Base-by-base conservation (phyloP, 1,140 invertebrate species). In the Heliothis virescens region DNA sequence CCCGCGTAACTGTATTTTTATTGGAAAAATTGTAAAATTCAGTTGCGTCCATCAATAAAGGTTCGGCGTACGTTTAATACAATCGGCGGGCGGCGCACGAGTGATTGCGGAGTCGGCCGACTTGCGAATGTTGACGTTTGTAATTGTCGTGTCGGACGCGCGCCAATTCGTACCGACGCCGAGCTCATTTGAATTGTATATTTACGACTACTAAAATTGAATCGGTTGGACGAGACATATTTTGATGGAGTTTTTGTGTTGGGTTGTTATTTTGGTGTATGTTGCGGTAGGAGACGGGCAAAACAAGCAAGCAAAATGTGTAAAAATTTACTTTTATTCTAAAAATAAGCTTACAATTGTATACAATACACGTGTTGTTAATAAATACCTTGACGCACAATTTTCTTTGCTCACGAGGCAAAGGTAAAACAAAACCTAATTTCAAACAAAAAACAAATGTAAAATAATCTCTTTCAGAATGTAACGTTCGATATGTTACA, bases 61-160 rank as follows among this genome's bases (percentile, higher is more conserved):
- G 52, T 71, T 71, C 18, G 67, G 67, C 67, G 67, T 71, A 71
- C 67, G 67, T 71, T 71, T 71, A 71, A 71, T 53, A 71, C 67
- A 71, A 71, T 71, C 67, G 67, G 11, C 18, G 12, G 67, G 67
- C 5, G 18, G 21, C 48, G 67, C 48, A 50, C 67, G 67, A 71
- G 21, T 71, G 67, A 71, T 71, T 71, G 67, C 67, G 48, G 67
- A 71, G 18, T 71, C 48, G 18, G 3, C 21, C 67, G 67, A 71
- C 67, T 71, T 71, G 67, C 67, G 67, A 71, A 52, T 71, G 67
- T 71, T 71, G 67, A 71, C 67, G 67, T 71, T 71, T 71, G 53
- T 71, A 71, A 71, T 71, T 71, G 67, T 53, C 67, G 67, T 52
- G 67, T 52, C 67, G 67, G 67, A 71, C 67, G 63, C 47, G 48